Percentiles rank a stretch among this genome's conserved stretches.
Conservation (phyloP, 1,140 invertebrate species). For the Streblospio benedicti region DNA sequence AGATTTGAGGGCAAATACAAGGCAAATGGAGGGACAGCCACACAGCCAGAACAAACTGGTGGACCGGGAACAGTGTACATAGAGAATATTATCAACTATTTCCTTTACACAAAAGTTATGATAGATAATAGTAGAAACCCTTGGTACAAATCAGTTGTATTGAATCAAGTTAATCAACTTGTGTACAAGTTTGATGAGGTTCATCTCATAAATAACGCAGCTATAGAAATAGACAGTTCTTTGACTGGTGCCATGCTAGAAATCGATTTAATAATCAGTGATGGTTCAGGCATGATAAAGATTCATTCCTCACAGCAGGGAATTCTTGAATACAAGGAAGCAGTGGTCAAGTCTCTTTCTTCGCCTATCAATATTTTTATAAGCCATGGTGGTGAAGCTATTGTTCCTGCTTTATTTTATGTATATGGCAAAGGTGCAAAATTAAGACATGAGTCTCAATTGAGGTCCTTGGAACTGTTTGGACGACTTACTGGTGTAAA, state of each 20-base stretch:
- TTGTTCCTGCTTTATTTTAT: slow-evolving; percentile 26
- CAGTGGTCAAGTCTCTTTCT: slow-evolving; percentile 25
- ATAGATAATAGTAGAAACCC: slow-evolving; percentile 27
- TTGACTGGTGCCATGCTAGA: slow-evolving; percentile 19
- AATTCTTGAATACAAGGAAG: slow-evolving; percentile 26
- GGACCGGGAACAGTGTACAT: slow-evolving; percentile 32
- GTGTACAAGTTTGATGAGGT: slow-evolving; percentile 30
- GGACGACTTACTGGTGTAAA: slow-evolving; percentile 26
- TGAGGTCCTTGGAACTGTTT: slow-evolving; percentile 23
- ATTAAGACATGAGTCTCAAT: slow-evolving; percentile 19
- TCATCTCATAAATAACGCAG: slow-evolving; percentile 26
- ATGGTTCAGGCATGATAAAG: slow-evolving; percentile 29
- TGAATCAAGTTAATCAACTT: background rate
- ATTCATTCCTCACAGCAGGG: slow-evolving; percentile 25
- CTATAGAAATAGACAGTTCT: slow-evolving; percentile 25
- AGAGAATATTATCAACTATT: slow-evolving; percentile 23
- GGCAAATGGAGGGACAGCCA: slow-evolving; percentile 24
- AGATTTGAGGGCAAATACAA: slow-evolving; percentile 26
- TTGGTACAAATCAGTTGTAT: slow-evolving; percentile 20
- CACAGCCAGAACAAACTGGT: slow-evolving; percentile 18
- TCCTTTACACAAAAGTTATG: slow-evolving; percentile 23
- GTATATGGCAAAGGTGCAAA: slow-evolving; percentile 27
- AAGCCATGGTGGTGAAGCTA: slow-evolving; percentile 27
- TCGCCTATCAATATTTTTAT: slow-evolving; percentile 33
- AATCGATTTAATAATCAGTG: slow-evolving; percentile 24